Conservation (phyloP, 2,113 vertebrate species). For the Rousettus leschenaultii region DNA sequence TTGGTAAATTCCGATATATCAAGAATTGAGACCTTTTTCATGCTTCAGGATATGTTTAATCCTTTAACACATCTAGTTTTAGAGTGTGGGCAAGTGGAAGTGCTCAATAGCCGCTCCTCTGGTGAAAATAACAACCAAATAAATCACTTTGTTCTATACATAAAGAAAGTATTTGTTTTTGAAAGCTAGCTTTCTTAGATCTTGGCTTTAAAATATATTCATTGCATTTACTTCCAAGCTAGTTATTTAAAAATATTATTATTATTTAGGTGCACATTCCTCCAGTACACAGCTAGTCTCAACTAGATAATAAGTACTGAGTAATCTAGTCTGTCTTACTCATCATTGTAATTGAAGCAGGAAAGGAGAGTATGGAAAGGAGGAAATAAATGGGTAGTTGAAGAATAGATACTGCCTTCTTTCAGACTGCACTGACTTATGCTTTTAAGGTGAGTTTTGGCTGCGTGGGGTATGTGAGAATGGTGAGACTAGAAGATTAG, state of each 20-base stretch:
- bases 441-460: background rate
- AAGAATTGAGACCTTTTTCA: background rate
- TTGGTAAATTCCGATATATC: background rate
- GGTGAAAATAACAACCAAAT: background rate
- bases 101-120: background rate
- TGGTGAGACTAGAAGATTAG: background rate
- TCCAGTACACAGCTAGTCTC: background rate
- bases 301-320: background rate
- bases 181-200: slow-evolving; percentile 4
- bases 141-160: background rate
- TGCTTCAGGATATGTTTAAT: background rate
- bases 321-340: background rate
- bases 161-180: background rate
- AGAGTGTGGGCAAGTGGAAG: background rate
- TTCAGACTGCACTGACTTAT: background rate
- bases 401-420: background rate
- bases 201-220: background rate
- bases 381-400: background rate
- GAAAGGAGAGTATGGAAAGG: background rate
- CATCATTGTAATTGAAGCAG: background rate
- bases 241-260: background rate
- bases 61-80: background rate
- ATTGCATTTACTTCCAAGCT: background rate
- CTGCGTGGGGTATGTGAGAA: background rate
- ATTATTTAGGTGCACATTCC: background rate